phyloP scores from a whole-genome alignment of 1,140 invertebrate genomes.

The Orius laevigatus region DNA sequence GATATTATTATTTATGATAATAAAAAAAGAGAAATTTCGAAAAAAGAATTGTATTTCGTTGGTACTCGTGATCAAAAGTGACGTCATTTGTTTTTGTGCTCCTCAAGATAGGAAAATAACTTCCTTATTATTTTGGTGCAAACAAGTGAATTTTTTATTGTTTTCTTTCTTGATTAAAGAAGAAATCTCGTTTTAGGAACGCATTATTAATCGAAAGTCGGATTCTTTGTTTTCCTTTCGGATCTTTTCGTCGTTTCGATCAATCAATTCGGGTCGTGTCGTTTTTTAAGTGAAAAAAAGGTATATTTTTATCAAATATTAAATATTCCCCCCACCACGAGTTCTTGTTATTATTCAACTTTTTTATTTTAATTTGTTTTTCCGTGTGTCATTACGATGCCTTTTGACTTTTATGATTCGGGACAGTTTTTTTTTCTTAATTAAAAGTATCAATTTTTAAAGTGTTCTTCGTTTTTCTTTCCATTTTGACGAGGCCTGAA shows the following conservation, averaged over 20 bases:
- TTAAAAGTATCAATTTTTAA: too few species aligned
- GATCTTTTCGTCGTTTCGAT: not conserved
- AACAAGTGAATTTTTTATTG: not conserved
- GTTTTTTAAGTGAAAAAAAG: slow-evolving; percentile 2
- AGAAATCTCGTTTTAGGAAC: not conserved
- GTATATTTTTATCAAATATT: not conserved
- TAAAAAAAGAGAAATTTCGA: too few species aligned
- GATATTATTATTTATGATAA: too few species aligned
- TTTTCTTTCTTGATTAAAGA: slow-evolving; percentile 1
- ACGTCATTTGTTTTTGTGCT: slow-evolving; percentile 17
- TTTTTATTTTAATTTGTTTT: too few species aligned
- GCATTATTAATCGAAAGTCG: not conserved
- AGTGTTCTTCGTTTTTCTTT: too few species aligned
- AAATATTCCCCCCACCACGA: not conserved
- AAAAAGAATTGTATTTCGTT: too few species aligned
- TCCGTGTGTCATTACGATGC: too few species aligned
- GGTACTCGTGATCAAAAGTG: not conserved
- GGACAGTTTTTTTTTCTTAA: not conserved
- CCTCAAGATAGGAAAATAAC: slow-evolving; percentile 15
- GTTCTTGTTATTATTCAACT: not conserved
- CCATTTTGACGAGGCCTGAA: too few species aligned
- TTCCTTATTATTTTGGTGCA: slow-evolving; percentile 14
- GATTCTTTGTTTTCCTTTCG: not conserved
- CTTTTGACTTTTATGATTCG: too few species aligned
- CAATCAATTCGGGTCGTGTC: not conserved